Evolutionary conservation across 2,888 invertebrate genomes (phyloP), one percentile per base, ranked within the genome.

Genomic region (Meta bourneti): DNA sequence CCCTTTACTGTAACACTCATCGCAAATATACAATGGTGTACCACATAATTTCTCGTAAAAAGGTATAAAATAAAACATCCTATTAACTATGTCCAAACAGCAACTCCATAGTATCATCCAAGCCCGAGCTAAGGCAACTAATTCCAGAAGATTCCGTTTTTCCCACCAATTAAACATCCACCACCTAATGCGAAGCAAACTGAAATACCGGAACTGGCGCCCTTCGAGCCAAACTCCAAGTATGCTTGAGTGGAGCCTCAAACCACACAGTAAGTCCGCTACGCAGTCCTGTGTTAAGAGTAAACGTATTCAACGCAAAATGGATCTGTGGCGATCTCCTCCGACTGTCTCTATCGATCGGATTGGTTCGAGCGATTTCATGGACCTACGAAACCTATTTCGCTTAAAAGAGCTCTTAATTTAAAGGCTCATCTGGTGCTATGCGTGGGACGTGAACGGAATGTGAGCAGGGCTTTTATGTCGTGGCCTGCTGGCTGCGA

Each of bases 321-420:
- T 49, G 54, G 34, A 79, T 54, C 34, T 34, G 54, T 34, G 61
- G 61, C 9, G 61, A 61, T 61, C 61, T 20, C 51, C 49, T 79
- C 79, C 79, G 16, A 54, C 54, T 72, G 72, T 71, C n/a, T 72
- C 48, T 52, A 84, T 82, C 82, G 82, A 77, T 79, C 49, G 61
- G 61, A 75, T 61, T 54, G 54, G 54, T 84, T 51, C 54, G n/a
- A 84, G 84, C 52, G 84, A 74, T 84, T 84, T 84, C 84, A 84
- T 48, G 74, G 84, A 52, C 13, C 51, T 52, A 13, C 13, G 71
- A 16, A 78, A 86, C 34, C 52, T 78, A 79, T 71, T 87, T 79
- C 80, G 52, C 9, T 87, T 79, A 87, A 87, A 72, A 79, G 87
- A 79, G 72, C 87, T 87, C 79, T 87, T 87, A 87, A 87, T 87